A percentile compares a stretch with the other conserved stretches of the same genome.
phyloP scores from a whole-genome alignment of 2,797 vertebrate species.

The Valencia hispanica region DNA sequence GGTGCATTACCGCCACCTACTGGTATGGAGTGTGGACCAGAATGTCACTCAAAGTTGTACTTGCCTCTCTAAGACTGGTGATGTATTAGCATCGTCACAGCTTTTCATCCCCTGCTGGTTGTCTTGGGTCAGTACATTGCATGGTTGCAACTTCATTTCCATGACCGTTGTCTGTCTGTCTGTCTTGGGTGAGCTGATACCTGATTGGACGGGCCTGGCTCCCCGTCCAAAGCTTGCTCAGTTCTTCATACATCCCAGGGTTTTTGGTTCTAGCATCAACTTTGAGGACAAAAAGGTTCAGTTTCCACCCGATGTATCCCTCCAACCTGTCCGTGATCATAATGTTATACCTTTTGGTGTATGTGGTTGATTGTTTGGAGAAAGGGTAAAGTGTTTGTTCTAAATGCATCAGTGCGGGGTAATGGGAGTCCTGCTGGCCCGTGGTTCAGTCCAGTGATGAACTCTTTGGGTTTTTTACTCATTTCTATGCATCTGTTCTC shows the following conservation, averaged over 20 bases:
- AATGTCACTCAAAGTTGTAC: too few relatives aligned
- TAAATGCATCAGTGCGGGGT: not conserved
- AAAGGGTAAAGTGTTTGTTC: constrained; percentile 9
- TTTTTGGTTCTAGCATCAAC: not conserved
- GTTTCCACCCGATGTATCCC: not conserved
- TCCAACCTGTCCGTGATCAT: not conserved
- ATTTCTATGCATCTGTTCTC: constrained; percentile 74
- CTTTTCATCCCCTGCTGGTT: too few relatives aligned
- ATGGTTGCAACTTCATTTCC: too few relatives aligned
- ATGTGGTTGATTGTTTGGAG: constrained; percentile 7
- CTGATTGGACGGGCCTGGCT: too few relatives aligned
- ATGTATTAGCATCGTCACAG: too few relatives aligned
- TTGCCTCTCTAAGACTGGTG: too few relatives aligned
- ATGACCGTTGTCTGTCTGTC: too few relatives aligned
- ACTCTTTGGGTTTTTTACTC: constrained; percentile 36
- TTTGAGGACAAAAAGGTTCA: not conserved
- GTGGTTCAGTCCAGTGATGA: constrained; percentile 33
- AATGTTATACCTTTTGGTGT: not conserved
- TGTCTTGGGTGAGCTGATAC: too few relatives aligned
- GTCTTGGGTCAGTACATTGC: too few relatives aligned
- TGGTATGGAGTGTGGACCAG: too few relatives aligned
- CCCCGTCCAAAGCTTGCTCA: not conserved
- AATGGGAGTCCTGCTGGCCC: constrained; percentile 15
- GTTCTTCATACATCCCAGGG: not conserved
- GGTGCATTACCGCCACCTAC: too few relatives aligned